phyloP scores from a whole-genome alignment of 2,888 invertebrate species.

The Acronicta alni region DNA sequence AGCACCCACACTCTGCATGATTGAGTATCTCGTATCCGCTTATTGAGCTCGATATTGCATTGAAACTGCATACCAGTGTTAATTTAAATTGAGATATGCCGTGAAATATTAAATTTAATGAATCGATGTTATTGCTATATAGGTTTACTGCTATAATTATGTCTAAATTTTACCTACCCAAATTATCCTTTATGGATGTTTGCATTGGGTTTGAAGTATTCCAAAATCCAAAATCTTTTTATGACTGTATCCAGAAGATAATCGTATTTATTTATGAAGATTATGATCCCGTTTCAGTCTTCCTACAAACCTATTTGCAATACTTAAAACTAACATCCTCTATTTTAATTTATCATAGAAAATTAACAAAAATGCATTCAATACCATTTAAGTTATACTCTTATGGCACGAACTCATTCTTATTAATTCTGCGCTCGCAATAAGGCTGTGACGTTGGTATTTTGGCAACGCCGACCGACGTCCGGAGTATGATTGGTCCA shows the following conservation, averaged over 20 bases:
- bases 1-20: constrained; percentile 30
- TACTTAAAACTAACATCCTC: neutral
- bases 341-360: neutral
- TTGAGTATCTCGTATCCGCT: constrained; percentile 38
- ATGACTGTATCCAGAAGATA: too few species aligned
- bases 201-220: too few species aligned
- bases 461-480: constrained; percentile 48
- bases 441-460: constrained; percentile 48
- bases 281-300: too few species aligned
- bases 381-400: constrained; percentile 15
- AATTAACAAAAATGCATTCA: neutral
- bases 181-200: too few species aligned
- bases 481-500: constrained; percentile 61
- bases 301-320: too few species aligned
- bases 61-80: constrained; percentile 22
- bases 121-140: neutral
- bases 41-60: constrained; percentile 30
- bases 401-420: constrained; percentile 32
- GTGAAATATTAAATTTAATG: neutral
- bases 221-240: too few species aligned
- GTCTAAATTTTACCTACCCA: too few species aligned
- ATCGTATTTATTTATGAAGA: too few species aligned
- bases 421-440: constrained; percentile 43
- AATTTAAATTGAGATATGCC: constrained; percentile 24
- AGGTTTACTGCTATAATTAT: neutral